phyloP scores from a whole-genome alignment of 2,113 vertebrate genomes.

The Aythya baeri region DNA sequence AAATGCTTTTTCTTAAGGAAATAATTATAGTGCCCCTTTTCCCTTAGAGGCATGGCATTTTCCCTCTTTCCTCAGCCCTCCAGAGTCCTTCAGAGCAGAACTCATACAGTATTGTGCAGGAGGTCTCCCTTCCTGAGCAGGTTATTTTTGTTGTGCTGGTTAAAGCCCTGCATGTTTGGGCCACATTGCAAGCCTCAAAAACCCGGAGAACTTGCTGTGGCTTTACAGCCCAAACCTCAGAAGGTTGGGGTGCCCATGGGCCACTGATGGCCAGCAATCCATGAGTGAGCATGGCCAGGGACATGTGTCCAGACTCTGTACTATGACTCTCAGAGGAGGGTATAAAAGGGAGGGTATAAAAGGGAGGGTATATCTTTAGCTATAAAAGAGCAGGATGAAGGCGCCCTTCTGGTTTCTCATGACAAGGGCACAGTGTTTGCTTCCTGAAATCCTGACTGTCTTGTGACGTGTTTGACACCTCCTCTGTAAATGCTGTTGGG shows the following conservation, averaged over 20 bases:
- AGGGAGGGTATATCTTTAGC: neutral
- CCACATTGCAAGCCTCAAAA: neutral
- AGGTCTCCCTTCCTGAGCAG: neutral
- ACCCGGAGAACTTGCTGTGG: neutral
- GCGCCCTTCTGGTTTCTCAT: neutral
- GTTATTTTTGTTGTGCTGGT: neutral
- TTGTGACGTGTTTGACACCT: accelerated
- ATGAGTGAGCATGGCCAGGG: accelerated
- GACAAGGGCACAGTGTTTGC: neutral
- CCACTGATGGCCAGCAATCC: neutral
- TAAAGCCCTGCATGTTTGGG: neutral
- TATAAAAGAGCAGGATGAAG: neutral
- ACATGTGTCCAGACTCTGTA: too few species aligned
- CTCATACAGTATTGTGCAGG: neutral
- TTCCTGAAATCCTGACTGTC: neutral
- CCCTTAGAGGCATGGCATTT: neutral
- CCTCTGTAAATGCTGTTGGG: neutral
- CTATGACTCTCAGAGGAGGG: neutral
- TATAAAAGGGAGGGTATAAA: too few species aligned
- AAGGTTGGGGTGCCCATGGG: neutral
- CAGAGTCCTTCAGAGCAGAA: neutral
- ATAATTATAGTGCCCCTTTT: neutral
- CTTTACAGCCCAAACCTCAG: neutral
- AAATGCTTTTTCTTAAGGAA: neutral
- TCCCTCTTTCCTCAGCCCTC: neutral